Evolutionary conservation across 2,113 vertebrate species (phyloP).

Genomic region (Echinops telfairi): DNA sequence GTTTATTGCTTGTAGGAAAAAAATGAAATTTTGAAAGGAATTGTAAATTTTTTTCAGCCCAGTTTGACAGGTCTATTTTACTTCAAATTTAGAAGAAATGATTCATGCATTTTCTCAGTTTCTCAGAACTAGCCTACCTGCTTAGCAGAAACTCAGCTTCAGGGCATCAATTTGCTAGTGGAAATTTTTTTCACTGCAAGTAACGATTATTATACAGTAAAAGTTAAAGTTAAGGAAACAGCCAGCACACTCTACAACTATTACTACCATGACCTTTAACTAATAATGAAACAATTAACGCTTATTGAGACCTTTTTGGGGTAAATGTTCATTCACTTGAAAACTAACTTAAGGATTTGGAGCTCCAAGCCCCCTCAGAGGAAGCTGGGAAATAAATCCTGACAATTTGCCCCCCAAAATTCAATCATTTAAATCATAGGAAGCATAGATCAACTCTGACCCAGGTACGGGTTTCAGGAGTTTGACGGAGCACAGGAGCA

Average conservation of each 20-base stretch:
- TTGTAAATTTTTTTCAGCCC: constrained; percentile 47
- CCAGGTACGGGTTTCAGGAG: neutral
- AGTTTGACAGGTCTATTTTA: constrained; percentile 63
- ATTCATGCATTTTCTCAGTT: constrained; percentile 53
- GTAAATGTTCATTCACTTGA: neutral
- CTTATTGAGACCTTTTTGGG: neutral
- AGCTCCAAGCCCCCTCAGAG: neutral
- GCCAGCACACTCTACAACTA: neutral
- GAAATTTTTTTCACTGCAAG: neutral
- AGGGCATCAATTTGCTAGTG: constrained; percentile 2
- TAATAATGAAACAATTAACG: neutral
- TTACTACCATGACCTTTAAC: too few species aligned
- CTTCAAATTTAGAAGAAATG: constrained; percentile 61
- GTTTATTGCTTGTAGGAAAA: constrained; percentile 61
- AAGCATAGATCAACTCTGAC: neutral
- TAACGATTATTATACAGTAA: neutral
- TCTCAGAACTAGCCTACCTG: constrained; percentile 12
- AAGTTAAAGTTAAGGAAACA: constrained; percentile 22
- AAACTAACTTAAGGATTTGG: neutral
- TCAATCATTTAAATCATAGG: neutral
- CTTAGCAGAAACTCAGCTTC: constrained; percentile 53
- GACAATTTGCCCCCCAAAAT: neutral
- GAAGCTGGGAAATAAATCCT: neutral
- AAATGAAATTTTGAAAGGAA: constrained; percentile 55
- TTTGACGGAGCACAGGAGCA: neutral